Conservation (phyloP, 2,113 vertebrate genomes). For the Eulacestoma nigropectus region DNA sequence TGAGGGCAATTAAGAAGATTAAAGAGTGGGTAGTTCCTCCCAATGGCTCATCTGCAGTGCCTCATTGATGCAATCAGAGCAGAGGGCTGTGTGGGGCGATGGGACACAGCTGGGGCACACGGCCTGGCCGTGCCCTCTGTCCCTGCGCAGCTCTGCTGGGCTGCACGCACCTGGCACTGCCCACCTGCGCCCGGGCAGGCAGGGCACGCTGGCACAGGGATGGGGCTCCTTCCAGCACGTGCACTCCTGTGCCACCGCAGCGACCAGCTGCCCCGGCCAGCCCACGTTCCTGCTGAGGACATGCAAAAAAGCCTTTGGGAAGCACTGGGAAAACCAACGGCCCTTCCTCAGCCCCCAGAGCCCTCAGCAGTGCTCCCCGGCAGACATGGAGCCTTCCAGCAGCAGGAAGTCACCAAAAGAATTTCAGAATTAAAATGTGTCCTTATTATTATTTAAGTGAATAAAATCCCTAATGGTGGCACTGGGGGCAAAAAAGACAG, state of each 20-base stretch:
- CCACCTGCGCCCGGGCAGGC: fast-evolving
- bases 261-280: fast-evolving
- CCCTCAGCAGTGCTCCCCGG: fast-evolving
- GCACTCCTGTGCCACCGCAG: fast-evolving
- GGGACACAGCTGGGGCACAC: fast-evolving
- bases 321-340: background rate
- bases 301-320: fast-evolving
- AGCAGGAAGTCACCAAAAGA: background rate
- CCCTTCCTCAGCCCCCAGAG: background rate
- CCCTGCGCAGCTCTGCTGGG: background rate
- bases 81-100: background rate
- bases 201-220: background rate
- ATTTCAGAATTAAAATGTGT: background rate
- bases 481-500: background rate
- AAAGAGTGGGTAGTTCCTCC: background rate
- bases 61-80: fast-evolving
- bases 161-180: background rate
- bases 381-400: background rate
- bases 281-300: background rate
- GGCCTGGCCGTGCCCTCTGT: background rate
- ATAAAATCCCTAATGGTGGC: background rate
- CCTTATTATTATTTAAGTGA: background rate
- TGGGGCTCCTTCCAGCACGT: fast-evolving
- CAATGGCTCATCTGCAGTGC: fast-evolving
- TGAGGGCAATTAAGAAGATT: background rate